Evolutionary conservation across 2,797 vertebrate genomes (phyloP).

Genomic region (Danio kyathit): DNA sequence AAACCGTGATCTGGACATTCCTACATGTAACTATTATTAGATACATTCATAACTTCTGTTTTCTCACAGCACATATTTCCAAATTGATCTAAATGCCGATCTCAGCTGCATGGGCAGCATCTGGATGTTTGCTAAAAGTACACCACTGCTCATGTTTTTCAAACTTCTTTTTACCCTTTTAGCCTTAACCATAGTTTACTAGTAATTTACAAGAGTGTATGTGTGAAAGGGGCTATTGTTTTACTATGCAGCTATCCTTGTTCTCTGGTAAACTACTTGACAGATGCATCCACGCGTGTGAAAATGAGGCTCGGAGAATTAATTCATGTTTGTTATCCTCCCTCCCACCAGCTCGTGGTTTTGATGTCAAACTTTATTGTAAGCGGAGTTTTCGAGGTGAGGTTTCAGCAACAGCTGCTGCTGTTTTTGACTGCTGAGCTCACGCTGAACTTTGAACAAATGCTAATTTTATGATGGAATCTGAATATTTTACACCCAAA

Average conservation of each 20-base stretch:
- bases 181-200: too few relatives aligned
- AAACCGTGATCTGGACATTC: too few relatives aligned
- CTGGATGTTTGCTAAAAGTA: too few relatives aligned
- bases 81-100: too few relatives aligned
- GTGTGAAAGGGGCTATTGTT: neutral
- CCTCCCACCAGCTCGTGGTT: neutral
- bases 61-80: too few relatives aligned
- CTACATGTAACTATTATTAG: too few relatives aligned
- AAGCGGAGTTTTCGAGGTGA: conserved; percentile 15
- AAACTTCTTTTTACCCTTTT: too few relatives aligned
- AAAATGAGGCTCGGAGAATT: neutral
- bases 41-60: too few relatives aligned
- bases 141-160: too few relatives aligned
- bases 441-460: conserved; percentile 28
- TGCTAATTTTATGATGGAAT: conserved; percentile 10
- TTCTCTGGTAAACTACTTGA: conserved; percentile 8
- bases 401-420: conserved; percentile 7
- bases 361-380: conserved; percentile 31
- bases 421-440: conserved; percentile 18
- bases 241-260: neutral
- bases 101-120: too few relatives aligned
- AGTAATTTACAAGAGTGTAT: too few relatives aligned
- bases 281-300: neutral
- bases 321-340: conserved; percentile 12
- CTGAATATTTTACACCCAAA: neutral